Evolutionary conservation across 2,113 vertebrate genomes (phyloP), one percentile per base, ranked within the genome.

Genomic region (Hypocryptadius cinnamomeus): DNA sequence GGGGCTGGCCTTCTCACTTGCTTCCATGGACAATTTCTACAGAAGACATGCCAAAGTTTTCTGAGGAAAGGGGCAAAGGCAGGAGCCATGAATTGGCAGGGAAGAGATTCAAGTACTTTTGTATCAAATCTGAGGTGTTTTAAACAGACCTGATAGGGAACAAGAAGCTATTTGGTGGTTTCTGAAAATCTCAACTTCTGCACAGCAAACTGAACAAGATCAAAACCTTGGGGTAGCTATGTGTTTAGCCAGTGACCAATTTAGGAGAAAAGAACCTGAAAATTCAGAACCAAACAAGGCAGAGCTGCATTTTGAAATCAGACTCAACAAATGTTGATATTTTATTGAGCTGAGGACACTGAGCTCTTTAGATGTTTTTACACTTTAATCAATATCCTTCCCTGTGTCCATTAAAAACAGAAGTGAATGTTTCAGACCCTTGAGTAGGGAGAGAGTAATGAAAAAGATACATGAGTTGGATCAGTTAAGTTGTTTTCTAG

Each of bases 391-490:
- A 91, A 66, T 89, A 81, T 37, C 64, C 5, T 66, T 85, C 65
- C 60, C 28, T n/a, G 91, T 33, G 39, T 76, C 92, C 59, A 80
- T 91, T 95, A 96, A 94, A 91, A 96, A 57, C 60, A 94, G 11
- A 54, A 97, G 21, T 76, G 61, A 93, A 85, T 71, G 15, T 96
- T 97, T 96, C 89, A 95, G 78, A 96, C 93, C 90, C 84, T 73
- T 59, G 25, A 0, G 3, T 13, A 56, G 48, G 73, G 81, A 93
- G 78, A 11, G 37, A 88, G 65, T 63, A 87, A 64, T 54, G 72
- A 60, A 93, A 95, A 79, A 96, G 80, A 91, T 72, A 76, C 39
- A n/a, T 40, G 24, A 85, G 30, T 74, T 93, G 92, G 56, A 96
- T 89, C 81, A 93, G 84, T 93, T 72, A 91, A 85, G 57, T 77